Evolutionary conservation across 2,888 invertebrate genomes (phyloP), one percentile per base, ranked within the genome.

Genomic region (Axea sp.): DNA sequence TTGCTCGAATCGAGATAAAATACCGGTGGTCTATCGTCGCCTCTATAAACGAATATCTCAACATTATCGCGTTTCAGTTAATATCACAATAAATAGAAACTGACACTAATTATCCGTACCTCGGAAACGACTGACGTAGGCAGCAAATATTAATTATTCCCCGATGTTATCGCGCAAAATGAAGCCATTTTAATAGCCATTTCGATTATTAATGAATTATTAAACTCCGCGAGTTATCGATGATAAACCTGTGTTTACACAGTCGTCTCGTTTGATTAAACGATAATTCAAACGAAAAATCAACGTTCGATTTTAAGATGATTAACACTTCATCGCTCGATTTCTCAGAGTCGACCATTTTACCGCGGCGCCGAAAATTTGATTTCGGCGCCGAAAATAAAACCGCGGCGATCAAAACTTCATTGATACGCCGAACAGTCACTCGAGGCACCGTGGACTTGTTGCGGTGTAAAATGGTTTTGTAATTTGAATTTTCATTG

Each of bases 11-110:
- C 37, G 62, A 71, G 62, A 75, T 75, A 71, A 71, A 75, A 71
- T 71, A 71, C 62, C 55, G 71, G 71, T 71, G 75, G 71, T 75
- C 75, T 71, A 71, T 75, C 75, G 75, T 75, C 62, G 69, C 74
- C 65, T 71, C 65, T 71, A 60, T 71, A 75, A 71, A 67, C 75
- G 65, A 71, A 67, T 71, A 65, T 71, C 55, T 55, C 35, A 17
- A 43, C 57, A 68, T 68, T 73, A 68, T 73, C 73, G 51, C 64
- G 73, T 68, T 64, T 62, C 73, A 62, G 62, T 64, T 73, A 73
- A 73, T 73, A 67, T 51, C 68, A 68, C 73, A 73, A 73, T 73
- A 68, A 73, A 68, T 67, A 73, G 68, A 62, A 49, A 55, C 62
- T 73, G 73, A 73, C 73, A 57, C 68, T 73, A 73, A 73, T 73